These are phyloP conservation scores for Hypotaenidia okinawae DNA, from an alignment of 2,797 vertebrate genomes.

Conservation along the genomic window DNA sequence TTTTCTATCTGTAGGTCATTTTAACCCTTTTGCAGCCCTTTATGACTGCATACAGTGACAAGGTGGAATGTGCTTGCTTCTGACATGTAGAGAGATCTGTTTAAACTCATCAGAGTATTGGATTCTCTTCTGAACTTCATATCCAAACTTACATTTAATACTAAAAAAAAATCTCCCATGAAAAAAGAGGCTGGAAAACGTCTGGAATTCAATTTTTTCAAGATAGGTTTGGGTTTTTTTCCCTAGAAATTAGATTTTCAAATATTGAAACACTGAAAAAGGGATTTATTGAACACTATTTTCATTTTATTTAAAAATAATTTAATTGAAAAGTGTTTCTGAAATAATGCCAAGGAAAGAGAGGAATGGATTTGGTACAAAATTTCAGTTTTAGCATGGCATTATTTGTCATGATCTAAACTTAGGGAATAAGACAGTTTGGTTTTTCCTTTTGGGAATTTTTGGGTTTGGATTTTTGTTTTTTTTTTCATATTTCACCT, in stretches of 20 bases:
- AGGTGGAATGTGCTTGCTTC: background rate
- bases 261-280: background rate
- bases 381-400: background rate
- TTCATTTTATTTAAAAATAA: background rate
- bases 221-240: background rate
- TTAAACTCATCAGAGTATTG: background rate
- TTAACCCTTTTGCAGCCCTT: background rate
- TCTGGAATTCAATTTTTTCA: background rate
- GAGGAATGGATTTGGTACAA: background rate
- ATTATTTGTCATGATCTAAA: background rate
- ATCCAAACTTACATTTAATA: background rate
- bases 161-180: background rate
- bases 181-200: background rate
- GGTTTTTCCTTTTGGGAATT: too few species aligned
- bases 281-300: background rate
- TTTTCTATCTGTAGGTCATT: background rate
- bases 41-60: background rate
- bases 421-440: background rate
- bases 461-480: too few species aligned
- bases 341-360: background rate
- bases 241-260: background rate
- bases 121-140: background rate
- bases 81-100: background rate
- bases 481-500: background rate
- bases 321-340: background rate